phyloP scores from a whole-genome alignment of 30 jellyfish, hydroid and myxozoan genomes.

The Aurelia coerulea region DNA sequence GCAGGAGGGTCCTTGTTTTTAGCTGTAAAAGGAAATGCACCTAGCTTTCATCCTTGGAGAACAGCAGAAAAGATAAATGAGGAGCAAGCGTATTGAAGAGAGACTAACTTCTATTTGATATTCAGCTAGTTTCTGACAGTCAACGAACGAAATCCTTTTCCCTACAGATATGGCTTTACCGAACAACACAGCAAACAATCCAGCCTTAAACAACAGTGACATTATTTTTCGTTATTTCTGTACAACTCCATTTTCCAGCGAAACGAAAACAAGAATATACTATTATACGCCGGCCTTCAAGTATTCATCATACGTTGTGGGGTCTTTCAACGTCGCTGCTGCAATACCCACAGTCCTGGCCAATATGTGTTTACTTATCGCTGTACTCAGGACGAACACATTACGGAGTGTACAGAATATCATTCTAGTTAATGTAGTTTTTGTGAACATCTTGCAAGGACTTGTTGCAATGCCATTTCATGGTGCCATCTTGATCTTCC shows the following conservation, averaged over 20 bases:
- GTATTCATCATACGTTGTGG: slow-evolving; percentile 7
- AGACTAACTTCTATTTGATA: no score
- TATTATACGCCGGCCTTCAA: not conserved
- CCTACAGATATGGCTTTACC: no score
- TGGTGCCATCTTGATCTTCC: slow-evolving; percentile 19
- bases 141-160: no score
- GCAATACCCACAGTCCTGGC: slow-evolving; percentile 31
- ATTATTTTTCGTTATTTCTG: not conserved
- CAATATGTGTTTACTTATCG: slow-evolving; percentile 25
- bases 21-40: no score
- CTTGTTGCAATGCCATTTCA: slow-evolving; percentile 28
- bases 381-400: slow-evolving; percentile 7
- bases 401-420: slow-evolving; percentile 20
- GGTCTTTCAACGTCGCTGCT: slow-evolving; percentile 21
- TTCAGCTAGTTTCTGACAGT: no score
- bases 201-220: not conserved
- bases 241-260: not conserved
- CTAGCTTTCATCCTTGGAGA: no score
- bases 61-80: no score
- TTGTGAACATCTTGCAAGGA: slow-evolving; percentile 35
- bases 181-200: no score
- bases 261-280: not conserved
- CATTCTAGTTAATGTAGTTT: slow-evolving; percentile 18
- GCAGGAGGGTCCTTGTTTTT: no score
- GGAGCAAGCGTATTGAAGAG: no score